A percentile compares a stretch with the other conserved stretches of the same genome.
These are phyloP conservation scores for Choreutis nemorana DNA, from an alignment of 2,888 invertebrate species.

Conservation along the genomic window DNA sequence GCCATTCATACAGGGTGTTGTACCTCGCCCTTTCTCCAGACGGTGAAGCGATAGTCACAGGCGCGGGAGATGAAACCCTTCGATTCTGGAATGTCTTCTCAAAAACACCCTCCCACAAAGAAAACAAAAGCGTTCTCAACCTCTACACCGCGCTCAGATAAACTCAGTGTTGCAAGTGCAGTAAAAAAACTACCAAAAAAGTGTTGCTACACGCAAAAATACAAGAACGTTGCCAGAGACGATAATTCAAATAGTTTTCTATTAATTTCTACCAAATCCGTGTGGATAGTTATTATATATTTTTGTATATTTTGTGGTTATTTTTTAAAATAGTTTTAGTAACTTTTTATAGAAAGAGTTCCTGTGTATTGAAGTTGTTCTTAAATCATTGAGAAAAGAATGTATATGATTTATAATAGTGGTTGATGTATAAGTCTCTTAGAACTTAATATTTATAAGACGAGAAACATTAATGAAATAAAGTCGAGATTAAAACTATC, in stretches of 20 bases:
- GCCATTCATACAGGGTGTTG: conserved; percentile 94
- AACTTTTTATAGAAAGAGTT: no score
- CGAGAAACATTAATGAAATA: no score
- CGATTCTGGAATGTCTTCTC: conserved; percentile 99
- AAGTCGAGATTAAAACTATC: no score
- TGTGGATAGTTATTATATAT: conserved; percentile 11
- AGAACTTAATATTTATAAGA: no score
- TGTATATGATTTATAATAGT: no score
- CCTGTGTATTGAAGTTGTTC: no score
- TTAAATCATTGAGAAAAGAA: no score
- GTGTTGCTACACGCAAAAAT: conserved; percentile 8
- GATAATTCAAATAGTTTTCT: conserved; percentile 10
- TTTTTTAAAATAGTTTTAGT: conserved; percentile 12
- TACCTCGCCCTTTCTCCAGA: conserved; percentile 97
- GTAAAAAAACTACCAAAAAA: conserved; percentile 5
- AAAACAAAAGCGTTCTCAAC: conserved; percentile 92
- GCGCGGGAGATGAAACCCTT: conserved; percentile 97
- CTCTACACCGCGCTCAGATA: conserved; percentile 81
- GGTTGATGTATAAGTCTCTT: no score
- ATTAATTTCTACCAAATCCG: conserved; percentile 12
- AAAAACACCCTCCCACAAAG: conserved; percentile 93
- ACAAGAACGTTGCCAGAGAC: conserved; percentile 10
- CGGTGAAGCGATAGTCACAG: conserved; percentile 98
- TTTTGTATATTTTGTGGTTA: conserved; percentile 15
- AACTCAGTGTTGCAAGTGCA: conserved; percentile 9